phyloP scores from a whole-genome alignment of 2,797 vertebrate genomes.

The Momotus momota region DNA sequence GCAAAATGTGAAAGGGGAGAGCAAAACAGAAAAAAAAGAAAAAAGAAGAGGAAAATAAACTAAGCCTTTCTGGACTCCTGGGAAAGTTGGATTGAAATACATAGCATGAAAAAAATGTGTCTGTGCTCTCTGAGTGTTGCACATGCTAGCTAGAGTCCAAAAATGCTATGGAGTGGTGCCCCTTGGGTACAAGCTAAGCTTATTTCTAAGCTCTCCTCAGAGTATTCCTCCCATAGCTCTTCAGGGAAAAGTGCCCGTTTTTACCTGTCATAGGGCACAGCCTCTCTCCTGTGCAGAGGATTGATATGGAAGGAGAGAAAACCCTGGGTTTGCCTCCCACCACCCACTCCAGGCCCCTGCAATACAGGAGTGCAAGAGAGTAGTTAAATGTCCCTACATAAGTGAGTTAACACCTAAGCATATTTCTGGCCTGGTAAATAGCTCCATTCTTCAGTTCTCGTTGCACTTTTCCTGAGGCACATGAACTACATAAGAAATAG shows the following conservation, averaged over 20 bases:
- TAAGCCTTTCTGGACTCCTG: neutral
- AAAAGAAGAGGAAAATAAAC: neutral
- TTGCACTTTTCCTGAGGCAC: neutral
- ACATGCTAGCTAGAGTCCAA: neutral
- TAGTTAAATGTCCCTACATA: fast-evolving
- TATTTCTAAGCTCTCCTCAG: neutral
- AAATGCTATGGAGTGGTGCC: neutral
- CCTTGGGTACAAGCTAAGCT: neutral
- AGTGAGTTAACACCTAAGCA: fast-evolving
- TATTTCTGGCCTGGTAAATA: neutral
- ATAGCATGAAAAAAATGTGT: neutral
- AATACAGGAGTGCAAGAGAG: neutral
- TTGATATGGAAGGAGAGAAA: neutral
- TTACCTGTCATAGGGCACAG: neutral
- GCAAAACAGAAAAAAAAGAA: neutral
- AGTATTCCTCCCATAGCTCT: neutral
- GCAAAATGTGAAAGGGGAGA: neutral
- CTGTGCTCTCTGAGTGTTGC: neutral
- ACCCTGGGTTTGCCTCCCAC: neutral
- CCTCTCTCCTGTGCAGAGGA: neutral
- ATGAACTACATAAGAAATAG: neutral
- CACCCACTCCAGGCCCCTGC: neutral
- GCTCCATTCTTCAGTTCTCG: neutral
- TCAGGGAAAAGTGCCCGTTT: neutral
- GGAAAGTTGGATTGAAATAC: neutral